These are phyloP conservation scores for Cepaea hortensis DNA, from an alignment of 2,888 invertebrate genomes.

Conservation along the genomic window DNA sequence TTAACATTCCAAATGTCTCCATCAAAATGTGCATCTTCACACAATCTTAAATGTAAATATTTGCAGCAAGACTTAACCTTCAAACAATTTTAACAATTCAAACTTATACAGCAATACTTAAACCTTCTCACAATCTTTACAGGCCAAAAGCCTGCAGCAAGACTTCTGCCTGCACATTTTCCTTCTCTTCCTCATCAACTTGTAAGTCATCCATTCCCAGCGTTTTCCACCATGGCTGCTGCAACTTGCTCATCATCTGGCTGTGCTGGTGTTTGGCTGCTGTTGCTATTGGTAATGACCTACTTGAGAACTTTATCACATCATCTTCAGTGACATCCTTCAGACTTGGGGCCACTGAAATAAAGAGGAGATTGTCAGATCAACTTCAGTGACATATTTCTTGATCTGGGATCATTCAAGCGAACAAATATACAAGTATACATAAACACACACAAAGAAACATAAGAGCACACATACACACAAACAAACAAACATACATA, in stretches of 20 bases:
- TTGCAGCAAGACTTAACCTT: no score
- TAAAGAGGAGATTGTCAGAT: neutral
- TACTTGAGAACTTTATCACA: slow-evolving; percentile 69
- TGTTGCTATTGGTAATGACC: slow-evolving; percentile 72
- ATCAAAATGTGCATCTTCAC: neutral
- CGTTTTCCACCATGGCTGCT: slow-evolving; percentile 75
- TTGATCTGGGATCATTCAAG: no score
- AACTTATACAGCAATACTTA: no score
- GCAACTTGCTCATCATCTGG: slow-evolving; percentile 65
- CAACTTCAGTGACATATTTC: no score
- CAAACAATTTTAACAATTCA: no score
- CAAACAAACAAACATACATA: no score
- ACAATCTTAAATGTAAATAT: no score
- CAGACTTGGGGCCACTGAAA: slow-evolving; percentile 73
- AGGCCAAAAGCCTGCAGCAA: slow-evolving; percentile 39
- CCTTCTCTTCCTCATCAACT: slow-evolving; percentile 59
- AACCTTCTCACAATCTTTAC: neutral
- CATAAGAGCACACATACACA: no score
- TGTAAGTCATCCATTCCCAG: slow-evolving; percentile 68
- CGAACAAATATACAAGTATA: no score
- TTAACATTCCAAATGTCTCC: neutral
- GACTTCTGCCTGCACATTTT: slow-evolving; percentile 50
- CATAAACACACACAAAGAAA: no score
- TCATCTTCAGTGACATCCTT: slow-evolving; percentile 68
- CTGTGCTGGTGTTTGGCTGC: slow-evolving; percentile 71